Conservation (phyloP, 2,113 vertebrate genomes). For the Isichthys henryi region DNA sequence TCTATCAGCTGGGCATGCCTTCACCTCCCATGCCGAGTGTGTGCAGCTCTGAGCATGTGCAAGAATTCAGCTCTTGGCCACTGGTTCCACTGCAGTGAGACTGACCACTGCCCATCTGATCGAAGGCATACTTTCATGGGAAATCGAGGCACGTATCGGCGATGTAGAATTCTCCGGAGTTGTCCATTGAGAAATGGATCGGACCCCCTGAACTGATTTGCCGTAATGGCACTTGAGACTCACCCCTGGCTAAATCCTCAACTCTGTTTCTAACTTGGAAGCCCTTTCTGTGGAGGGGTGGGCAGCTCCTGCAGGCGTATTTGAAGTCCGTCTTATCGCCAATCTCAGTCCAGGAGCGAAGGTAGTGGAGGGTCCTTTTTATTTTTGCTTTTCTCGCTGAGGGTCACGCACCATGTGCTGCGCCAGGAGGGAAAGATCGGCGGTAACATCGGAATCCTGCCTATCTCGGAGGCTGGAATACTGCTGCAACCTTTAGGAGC, state of each 20-base stretch:
- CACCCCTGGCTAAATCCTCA: constrained; percentile 39
- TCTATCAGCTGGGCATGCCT: constrained; percentile 7
- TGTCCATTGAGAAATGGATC: not conserved
- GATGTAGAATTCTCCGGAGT: not conserved
- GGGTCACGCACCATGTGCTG: not conserved
- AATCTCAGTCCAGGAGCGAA: not conserved
- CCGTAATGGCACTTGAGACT: constrained; percentile 16
- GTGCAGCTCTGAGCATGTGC: constrained; percentile 9
- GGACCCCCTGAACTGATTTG: not conserved
- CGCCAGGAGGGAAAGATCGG: not conserved
- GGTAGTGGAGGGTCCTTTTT: not conserved
- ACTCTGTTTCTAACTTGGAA: constrained; percentile 19
- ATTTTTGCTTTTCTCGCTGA: not conserved
- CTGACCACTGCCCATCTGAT: not conserved
- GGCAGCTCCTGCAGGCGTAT: constrained; percentile 41
- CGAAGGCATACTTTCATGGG: not conserved
- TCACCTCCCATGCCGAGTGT: not conserved
- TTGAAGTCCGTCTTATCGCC: constrained; percentile 36
- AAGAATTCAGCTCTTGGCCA: not conserved
- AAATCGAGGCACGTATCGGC: not conserved
- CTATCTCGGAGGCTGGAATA: not conserved
- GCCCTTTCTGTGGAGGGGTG: constrained; percentile 28
- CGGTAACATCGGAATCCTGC: not conserved
- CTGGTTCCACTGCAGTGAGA: not conserved
- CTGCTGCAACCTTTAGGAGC: not conserved